phyloP scores from a whole-genome alignment of 1,140 invertebrate species.

The Dreissena rostriformis region DNA sequence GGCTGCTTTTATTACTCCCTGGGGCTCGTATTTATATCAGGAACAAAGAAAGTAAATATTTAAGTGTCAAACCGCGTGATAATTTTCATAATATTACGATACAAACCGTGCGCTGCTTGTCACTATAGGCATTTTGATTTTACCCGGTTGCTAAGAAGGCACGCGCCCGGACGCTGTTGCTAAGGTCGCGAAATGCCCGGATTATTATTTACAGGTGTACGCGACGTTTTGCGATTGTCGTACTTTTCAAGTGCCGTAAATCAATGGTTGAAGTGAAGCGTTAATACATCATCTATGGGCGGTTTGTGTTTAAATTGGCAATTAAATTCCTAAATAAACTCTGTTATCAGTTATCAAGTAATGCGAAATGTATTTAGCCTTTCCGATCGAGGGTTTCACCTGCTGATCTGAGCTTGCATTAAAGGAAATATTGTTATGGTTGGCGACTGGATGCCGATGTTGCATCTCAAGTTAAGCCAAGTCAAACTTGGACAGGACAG shows the following conservation, averaged over 20 bases:
- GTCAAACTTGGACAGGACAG: no score
- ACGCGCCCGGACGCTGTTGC: slow-evolving; percentile 39
- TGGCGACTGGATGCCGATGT: no score
- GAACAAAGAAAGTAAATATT: slow-evolving; percentile 52
- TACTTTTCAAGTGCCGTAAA: slow-evolving; percentile 52
- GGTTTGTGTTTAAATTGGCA: slow-evolving; percentile 48
- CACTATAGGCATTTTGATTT: slow-evolving; percentile 48
- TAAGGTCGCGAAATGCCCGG: slow-evolving; percentile 50
- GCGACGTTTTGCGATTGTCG: slow-evolving; percentile 42
- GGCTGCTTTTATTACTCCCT: slow-evolving; percentile 11
- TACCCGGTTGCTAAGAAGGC: slow-evolving; percentile 36
- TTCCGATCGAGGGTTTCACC: neutral
- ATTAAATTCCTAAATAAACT: slow-evolving; percentile 54
- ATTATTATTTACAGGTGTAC: slow-evolving; percentile 47
- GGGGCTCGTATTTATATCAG: slow-evolving; percentile 22
- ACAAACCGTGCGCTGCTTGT: slow-evolving; percentile 11
- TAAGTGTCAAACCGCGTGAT: slow-evolving; percentile 48
- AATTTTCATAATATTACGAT: slow-evolving; percentile 38
- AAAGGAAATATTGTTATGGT: no score
- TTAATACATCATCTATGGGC: slow-evolving; percentile 8
- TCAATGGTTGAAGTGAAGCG: slow-evolving; percentile 46
- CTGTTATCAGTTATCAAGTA: slow-evolving; percentile 53
- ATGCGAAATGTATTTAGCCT: slow-evolving; percentile 34
- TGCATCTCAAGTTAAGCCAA: no score
- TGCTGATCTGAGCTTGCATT: no score